Evolutionary conservation across 2,888 invertebrate species (phyloP).

Genomic region (Tanypteryx hageni): DNA sequence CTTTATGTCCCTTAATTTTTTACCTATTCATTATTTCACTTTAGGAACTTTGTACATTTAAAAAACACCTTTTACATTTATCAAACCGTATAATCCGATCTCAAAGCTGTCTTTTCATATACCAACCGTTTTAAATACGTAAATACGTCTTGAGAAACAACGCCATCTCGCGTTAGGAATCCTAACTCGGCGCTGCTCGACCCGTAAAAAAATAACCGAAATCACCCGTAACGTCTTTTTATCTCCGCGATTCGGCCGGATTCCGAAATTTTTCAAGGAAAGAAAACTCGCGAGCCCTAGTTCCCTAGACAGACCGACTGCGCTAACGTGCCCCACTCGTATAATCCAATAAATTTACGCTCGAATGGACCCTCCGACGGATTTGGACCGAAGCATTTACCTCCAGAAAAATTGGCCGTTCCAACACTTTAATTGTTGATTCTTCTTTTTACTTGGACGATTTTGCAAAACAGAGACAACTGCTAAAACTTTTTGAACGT

Average conservation of each 20-base stretch:
- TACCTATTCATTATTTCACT: no score
- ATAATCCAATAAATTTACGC: conserved; percentile 6
- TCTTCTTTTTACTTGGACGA: neutral
- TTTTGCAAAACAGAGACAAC: neutral
- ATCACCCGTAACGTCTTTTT: neutral
- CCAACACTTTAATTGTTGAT: neutral
- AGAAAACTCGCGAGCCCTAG: neutral
- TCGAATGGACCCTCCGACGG: neutral
- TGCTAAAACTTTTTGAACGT: no score
- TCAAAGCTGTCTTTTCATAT: no score
- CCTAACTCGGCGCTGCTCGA: no score
- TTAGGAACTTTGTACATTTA: no score
- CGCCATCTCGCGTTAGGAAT: no score
- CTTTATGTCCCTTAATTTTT: no score
- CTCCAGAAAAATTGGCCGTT: neutral
- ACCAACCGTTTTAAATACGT: no score
- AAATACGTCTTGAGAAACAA: no score
- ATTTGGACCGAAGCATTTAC: neutral
- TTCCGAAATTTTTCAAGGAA: neutral
- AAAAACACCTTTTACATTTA: no score
- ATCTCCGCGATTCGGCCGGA: neutral
- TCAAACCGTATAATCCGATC: no score
- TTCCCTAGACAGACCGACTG: neutral
- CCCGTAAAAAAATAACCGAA: no score
- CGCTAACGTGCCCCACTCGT: neutral